Conservation (phyloP, 2,888 invertebrate species). For the Drosophila leonis region DNA sequence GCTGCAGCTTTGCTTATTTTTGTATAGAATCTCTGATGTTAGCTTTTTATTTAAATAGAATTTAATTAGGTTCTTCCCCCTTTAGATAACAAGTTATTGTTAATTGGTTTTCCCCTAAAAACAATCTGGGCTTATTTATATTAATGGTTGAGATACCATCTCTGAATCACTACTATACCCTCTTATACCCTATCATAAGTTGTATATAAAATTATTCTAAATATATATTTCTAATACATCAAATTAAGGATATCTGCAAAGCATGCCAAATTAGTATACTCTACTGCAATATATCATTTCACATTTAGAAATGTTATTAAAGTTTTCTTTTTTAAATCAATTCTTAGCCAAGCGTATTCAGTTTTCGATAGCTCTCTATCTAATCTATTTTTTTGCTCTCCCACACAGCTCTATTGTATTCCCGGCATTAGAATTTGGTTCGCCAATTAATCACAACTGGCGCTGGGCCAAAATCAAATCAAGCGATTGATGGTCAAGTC, state of each 20-base stretch:
- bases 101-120: neutral
- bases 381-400: conserved; percentile 1
- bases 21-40: neutral
- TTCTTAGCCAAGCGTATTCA: neutral
- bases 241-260: too few relatives aligned
- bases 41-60: neutral
- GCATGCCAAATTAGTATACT: neutral
- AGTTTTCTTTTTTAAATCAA: neutral
- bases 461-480: conserved; percentile 54
- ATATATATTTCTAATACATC: neutral
- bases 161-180: neutral
- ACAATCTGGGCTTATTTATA: neutral
- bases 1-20: neutral
- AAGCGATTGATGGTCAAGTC: conserved; percentile 17
- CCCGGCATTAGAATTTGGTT: conserved; percentile 29
- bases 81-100: neutral
- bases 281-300: neutral
- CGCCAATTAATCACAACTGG: conserved; percentile 68
- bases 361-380: neutral
- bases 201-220: neutral
- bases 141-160: neutral
- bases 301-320: neutral
- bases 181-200: neutral
- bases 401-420: conserved; percentile 21
- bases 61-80: neutral